A percentile compares a stretch with the other conserved stretches of the same genome.
Conservation (phyloP, 2,797 vertebrate species). For the Dendrocincla tyrannina region DNA sequence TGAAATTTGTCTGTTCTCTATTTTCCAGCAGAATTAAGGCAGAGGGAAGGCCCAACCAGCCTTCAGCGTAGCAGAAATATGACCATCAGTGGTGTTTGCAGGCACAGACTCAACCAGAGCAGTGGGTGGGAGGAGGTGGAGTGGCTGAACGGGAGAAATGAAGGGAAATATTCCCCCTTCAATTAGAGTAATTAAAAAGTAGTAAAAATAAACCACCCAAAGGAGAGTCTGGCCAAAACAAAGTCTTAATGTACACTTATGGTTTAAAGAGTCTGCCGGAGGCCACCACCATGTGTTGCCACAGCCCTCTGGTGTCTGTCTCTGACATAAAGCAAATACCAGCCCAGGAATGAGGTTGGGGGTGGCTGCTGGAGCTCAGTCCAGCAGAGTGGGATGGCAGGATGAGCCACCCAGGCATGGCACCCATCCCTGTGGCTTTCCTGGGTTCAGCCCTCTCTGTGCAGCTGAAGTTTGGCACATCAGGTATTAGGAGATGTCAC, state of each 20-base stretch:
- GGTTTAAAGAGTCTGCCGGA: conserved; percentile 50
- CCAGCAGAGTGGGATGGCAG: neutral
- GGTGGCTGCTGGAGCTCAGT: neutral
- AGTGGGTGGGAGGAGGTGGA: conserved; percentile 18
- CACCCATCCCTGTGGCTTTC: fast-evolving
- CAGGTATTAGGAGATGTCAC: neutral
- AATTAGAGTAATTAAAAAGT: conserved; percentile 74
- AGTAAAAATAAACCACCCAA: conserved; percentile 71
- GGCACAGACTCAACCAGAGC: conserved; percentile 20
- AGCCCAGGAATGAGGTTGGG: neutral
- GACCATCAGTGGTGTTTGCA: conserved; percentile 28
- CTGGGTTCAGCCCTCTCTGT: fast-evolving
- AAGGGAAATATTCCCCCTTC: conserved; percentile 64
- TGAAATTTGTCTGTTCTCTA: conserved; percentile 65
- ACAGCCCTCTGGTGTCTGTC: neutral
- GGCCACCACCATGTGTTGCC: conserved; percentile 24
- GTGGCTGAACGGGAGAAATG: conserved; percentile 24
- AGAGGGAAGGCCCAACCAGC: neutral
- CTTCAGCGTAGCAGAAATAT: neutral
- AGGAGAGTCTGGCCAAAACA: conserved; percentile 55
- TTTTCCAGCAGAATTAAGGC: conserved; percentile 37
- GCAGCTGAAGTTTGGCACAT: neutral
- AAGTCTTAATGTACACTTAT: conserved; percentile 61
- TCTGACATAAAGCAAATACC: neutral
- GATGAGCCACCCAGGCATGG: neutral